These are phyloP conservation scores for Poecilia velifera DNA, from an alignment of 2,797 vertebrate genomes.

Conservation along the genomic window DNA sequence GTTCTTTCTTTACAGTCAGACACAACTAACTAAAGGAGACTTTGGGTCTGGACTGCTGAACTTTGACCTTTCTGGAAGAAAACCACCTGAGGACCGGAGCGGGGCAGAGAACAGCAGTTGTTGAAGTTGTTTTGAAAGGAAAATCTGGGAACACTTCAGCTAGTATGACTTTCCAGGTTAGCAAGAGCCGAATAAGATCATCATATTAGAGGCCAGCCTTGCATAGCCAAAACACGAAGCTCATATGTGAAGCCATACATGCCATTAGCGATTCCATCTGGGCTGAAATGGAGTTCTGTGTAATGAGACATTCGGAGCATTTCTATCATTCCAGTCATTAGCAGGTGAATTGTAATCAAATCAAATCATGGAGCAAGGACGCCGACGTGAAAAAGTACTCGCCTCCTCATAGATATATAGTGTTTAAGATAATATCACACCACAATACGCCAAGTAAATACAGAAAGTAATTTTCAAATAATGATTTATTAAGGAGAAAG, in stretches of 20 bases:
- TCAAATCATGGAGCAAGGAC: neutral
- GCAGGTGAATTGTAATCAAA: neutral
- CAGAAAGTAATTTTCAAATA: neutral
- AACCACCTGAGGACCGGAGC: neutral
- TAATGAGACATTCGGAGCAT: neutral
- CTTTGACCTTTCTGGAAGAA: slow-evolving; percentile 1
- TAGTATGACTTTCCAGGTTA: neutral
- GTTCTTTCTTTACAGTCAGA: neutral
- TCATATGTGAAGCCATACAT: neutral
- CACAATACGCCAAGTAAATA: neutral
- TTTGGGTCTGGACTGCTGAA: neutral
- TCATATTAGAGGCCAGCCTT: neutral
- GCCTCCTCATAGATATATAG: neutral
- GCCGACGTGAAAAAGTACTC: neutral
- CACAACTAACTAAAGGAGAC: neutral
- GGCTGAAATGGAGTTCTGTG: neutral
- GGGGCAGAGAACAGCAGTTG: neutral
- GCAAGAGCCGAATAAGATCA: slow-evolving; percentile 2
- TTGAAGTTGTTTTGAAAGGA: neutral
- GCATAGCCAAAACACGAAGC: neutral
- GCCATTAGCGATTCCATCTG: neutral
- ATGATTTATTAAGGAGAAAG: neutral
- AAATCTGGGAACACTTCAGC: slow-evolving; percentile 4
- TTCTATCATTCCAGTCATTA: slow-evolving; percentile 1
- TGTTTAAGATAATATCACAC: neutral